Evolutionary conservation across 2,888 invertebrate genomes (phyloP), one percentile per base, ranked within the genome.

Genomic region (Apotomis capreana): DNA sequence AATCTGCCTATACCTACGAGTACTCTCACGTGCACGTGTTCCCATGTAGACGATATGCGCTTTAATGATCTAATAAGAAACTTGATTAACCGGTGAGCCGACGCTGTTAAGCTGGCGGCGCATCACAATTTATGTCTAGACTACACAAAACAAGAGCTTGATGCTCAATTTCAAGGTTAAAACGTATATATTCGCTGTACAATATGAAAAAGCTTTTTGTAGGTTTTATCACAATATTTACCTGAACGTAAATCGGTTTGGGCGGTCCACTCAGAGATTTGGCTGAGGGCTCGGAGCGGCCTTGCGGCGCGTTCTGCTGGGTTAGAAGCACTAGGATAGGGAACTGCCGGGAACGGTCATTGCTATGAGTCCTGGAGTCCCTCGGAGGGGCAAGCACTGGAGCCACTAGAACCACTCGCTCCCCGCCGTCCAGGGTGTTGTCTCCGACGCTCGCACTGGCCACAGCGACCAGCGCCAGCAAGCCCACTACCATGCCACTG

Each of bases 341-440:
- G 77, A 91, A 92, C 83, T 92, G 93, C 44, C 91, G 80, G 37
- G 92, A 83, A 26, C 92, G 83, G 69, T 89, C 90, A 13, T 86
- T 87, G 59, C 80, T 87, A 58, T 88, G 89, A 2, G 83, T 81
- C 76, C 85, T 84, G 0, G 90, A 87, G 74, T 88, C 90, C 78
- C 87, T 83, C 0, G 92, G 92, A 4, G 92, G 92, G 1, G 92
- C 92, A 3, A 92, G 76, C 6, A 92, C 92, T 0, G 92, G 92
- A 5, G 92, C 88, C 4, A 91, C 91, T 3, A 88, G 82, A 15
- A 92, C 86, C 52, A 90, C 85, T 67, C 89, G 79, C 15, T 91
- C 90, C 4, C 85, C 88, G 0, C 83, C 83, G 44, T 89, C 92
- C 54, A 92, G 77, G 58, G 83, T 77, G 73, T 92, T 91, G 78